phyloP scores from a whole-genome alignment of 2,113 vertebrate genomes.

The Rhizomys pruinosus region DNA sequence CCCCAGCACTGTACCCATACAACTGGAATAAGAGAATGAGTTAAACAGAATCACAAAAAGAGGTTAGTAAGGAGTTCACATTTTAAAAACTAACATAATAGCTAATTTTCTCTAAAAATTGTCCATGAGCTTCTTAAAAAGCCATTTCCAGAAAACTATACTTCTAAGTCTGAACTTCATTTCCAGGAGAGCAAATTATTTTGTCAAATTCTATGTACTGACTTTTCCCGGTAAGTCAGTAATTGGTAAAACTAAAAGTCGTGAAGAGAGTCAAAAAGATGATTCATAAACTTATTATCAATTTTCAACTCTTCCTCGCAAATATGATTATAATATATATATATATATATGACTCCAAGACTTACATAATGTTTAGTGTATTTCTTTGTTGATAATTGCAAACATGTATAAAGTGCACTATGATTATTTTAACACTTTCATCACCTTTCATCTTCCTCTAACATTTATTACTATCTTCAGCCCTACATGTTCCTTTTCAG shows the following conservation, averaged over 20 bases:
- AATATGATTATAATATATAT: no score
- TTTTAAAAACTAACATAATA: not conserved
- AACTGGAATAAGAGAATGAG: not conserved
- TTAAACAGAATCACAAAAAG: not conserved
- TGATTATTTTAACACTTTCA: no score
- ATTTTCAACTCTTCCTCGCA: constrained; percentile 12
- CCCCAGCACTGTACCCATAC: fast-evolving
- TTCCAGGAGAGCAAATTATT: constrained; percentile 56
- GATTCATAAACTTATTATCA: constrained; percentile 25
- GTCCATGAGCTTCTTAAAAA: constrained; percentile 22
- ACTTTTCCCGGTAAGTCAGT: constrained; percentile 36
- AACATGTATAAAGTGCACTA: not conserved
- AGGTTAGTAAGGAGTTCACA: not conserved
- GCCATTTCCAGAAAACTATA: constrained; percentile 16
- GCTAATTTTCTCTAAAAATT: constrained; percentile 46
- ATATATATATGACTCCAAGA: no score
- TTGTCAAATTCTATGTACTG: constrained; percentile 34
- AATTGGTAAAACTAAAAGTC: constrained; percentile 52
- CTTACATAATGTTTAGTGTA: no score
- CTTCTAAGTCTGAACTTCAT: constrained; percentile 16
- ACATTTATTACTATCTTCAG: not conserved
- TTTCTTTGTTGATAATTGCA: not conserved
- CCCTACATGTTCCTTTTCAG: no score
- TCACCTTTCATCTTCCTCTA: fast-evolving
- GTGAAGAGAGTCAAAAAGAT: constrained; percentile 50